These are phyloP conservation scores for Penaeus chinensis DNA, from an alignment of 1,140 invertebrate genomes.

Conservation along the genomic window DNA sequence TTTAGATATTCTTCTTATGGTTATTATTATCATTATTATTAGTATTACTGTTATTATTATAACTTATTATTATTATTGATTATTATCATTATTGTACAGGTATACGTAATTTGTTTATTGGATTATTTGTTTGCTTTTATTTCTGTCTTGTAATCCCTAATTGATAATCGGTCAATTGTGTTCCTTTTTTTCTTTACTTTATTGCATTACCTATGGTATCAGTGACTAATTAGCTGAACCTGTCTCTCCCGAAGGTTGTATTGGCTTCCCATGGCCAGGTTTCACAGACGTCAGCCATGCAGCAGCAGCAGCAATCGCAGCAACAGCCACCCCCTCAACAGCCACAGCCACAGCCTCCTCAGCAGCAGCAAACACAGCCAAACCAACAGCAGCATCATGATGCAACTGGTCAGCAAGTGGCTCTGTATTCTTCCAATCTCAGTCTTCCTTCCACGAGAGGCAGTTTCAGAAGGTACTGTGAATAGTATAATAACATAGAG, in stretches of 20 bases:
- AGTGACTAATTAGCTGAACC: not conserved
- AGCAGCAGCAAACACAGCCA: slow-evolving; percentile 42
- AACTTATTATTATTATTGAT: too few species aligned
- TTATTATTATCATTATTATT: too few species aligned
- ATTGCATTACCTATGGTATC: not conserved
- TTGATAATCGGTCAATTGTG: not conserved
- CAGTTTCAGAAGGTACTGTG: slow-evolving; percentile 38
- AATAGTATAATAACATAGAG: not conserved
- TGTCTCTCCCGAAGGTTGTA: slow-evolving; percentile 26
- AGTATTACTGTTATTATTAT: too few species aligned
- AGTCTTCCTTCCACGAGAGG: slow-evolving; percentile 42
- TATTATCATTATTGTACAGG: too few species aligned
- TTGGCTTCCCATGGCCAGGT: slow-evolving; percentile 49
- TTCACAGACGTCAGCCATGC: slow-evolving; percentile 25
- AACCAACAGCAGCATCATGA: slow-evolving; percentile 43
- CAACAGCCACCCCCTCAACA: slow-evolving; percentile 33
- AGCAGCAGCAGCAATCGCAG: slow-evolving; percentile 39
- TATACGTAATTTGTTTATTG: too few species aligned
- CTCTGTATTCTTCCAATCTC: slow-evolving; percentile 37
- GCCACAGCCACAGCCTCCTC: slow-evolving; percentile 30
- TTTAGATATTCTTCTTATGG: too few species aligned
- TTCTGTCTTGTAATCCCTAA: not conserved
- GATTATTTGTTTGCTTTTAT: too few species aligned
- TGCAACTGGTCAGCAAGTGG: slow-evolving; percentile 41
- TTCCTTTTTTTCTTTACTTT: not conserved